Evolutionary conservation across 1,140 invertebrate genomes (phyloP).

Genomic region (Drosophila lacertosa): DNA sequence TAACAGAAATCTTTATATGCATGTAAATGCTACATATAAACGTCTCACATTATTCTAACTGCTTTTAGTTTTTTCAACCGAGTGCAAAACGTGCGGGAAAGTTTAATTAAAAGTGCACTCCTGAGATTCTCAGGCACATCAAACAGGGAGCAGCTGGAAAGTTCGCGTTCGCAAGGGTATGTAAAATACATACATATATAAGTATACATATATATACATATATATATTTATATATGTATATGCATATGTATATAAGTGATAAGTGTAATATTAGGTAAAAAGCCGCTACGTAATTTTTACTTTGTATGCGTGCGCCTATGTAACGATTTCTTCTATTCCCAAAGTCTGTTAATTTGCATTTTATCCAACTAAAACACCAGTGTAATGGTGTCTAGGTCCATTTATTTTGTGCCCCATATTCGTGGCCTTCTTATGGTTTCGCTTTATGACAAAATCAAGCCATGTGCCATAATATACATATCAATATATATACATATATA

Average conservation of each 20-base stretch:
- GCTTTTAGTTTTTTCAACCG: slow-evolving; percentile 19
- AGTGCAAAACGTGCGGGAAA: slow-evolving; percentile 11
- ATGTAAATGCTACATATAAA: neutral
- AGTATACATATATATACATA: neutral
- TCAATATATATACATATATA: neutral
- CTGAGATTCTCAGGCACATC: slow-evolving; percentile 13
- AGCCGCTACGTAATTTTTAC: neutral
- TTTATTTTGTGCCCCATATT: slow-evolving; percentile 62
- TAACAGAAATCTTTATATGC: neutral
- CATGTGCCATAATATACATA: slow-evolving; percentile 20
- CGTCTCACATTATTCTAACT: slow-evolving; percentile 8
- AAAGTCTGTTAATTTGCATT: neutral
- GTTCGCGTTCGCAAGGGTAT: slow-evolving; percentile 12
- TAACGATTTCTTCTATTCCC: neutral
- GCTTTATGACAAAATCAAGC: slow-evolving; percentile 54
- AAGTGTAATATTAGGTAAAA: neutral
- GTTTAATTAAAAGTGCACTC: slow-evolving; percentile 14
- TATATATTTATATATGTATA: neutral
- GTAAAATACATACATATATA: neutral
- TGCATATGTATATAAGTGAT: neutral
- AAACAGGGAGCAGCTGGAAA: slow-evolving; percentile 17
- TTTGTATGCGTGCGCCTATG: neutral
- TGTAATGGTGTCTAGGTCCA: slow-evolving; percentile 24
- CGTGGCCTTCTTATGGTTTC: slow-evolving; percentile 79
- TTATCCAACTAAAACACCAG: neutral